These are phyloP conservation scores for Epicampocera succincta DNA, from an alignment of 2,888 invertebrate species.

Conservation along the genomic window DNA sequence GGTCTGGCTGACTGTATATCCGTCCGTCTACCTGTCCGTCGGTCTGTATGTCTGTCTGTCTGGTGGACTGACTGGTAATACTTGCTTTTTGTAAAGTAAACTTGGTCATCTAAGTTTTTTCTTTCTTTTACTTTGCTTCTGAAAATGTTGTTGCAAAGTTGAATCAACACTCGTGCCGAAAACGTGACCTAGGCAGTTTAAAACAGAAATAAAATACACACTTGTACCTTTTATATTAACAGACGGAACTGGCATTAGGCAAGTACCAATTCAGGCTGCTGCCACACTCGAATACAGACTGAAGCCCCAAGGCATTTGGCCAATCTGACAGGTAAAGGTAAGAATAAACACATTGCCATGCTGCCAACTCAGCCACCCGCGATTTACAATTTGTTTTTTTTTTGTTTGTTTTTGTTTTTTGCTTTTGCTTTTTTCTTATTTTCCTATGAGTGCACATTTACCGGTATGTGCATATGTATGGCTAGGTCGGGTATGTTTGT, in stretches of 20 bases:
- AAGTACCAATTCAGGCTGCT: conserved; percentile 26
- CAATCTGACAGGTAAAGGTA: conserved; percentile 70
- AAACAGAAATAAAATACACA: conserved; percentile 50
- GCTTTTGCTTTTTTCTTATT: not conserved
- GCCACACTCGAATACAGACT: conserved; percentile 33
- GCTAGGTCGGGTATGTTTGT: conserved; percentile 37
- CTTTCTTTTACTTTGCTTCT: conserved; percentile 44
- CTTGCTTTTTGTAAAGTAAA: conserved; percentile 47
- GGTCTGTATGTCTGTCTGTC: not conserved
- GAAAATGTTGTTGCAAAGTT: conserved; percentile 50
- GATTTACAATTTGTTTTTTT: conserved; percentile 41
- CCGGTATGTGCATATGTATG: conserved; percentile 19
- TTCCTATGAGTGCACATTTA: conserved; percentile 2
- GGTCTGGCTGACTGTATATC: not conserved
- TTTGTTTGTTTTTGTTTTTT: conserved; percentile 9
- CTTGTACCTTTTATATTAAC: conserved; percentile 65
- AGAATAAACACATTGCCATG: conserved; percentile 52
- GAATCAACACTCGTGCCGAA: conserved; percentile 70
- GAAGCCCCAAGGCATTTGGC: conserved; percentile 48
- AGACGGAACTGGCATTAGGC: conserved; percentile 37
- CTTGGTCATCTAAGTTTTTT: conserved; percentile 58
- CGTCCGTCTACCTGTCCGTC: not conserved
- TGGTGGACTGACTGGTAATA: conserved; percentile 5
- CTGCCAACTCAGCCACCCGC: conserved; percentile 57
- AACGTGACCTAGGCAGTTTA: conserved; percentile 70